phyloP scores from a whole-genome alignment of 2,888 invertebrate genomes.

The Epsilonema sp. region DNA sequence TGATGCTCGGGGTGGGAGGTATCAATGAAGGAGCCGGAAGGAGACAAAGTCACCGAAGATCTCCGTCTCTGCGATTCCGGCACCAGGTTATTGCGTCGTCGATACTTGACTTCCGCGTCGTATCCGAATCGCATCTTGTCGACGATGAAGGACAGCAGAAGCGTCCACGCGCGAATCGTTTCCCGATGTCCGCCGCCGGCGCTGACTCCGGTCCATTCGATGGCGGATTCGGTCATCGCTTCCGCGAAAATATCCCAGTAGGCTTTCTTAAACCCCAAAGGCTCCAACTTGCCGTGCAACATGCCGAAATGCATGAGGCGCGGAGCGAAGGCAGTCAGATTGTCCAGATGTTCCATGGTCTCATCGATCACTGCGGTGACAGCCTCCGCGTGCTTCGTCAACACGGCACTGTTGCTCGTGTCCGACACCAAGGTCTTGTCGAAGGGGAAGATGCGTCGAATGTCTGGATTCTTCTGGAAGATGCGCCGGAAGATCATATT shows the following conservation, averaged over 20 bases:
- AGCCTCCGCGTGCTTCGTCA: neutral
- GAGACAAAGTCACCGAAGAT: no score
- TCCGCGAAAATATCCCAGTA: slow-evolving; percentile 31
- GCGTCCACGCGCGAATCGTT: slow-evolving; percentile 12
- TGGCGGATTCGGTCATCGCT: slow-evolving; percentile 21
- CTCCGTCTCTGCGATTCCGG: no score
- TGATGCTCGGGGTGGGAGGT: no score
- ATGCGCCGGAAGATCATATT: slow-evolving; percentile 23
- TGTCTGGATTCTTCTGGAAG: slow-evolving; percentile 21
- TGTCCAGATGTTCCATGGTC: slow-evolving; percentile 2
- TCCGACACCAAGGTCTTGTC: neutral
- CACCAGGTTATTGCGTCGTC: no score
- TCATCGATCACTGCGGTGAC: neutral
- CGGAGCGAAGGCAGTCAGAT: neutral
- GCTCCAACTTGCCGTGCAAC: slow-evolving; percentile 20
- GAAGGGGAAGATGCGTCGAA: slow-evolving; percentile 17
- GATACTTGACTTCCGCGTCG: neutral
- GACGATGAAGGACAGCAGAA: slow-evolving; percentile 8
- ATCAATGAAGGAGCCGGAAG: no score
- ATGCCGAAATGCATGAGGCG: slow-evolving; percentile 11
- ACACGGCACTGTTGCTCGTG: neutral
- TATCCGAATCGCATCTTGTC: slow-evolving; percentile 9
- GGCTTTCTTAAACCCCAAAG: slow-evolving; percentile 24
- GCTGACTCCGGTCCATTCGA: slow-evolving; percentile 20
- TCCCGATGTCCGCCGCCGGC: slow-evolving; percentile 15